These are phyloP conservation scores for Tiliacea aurago DNA, from an alignment of 2,888 invertebrate species.

Conservation along the genomic window DNA sequence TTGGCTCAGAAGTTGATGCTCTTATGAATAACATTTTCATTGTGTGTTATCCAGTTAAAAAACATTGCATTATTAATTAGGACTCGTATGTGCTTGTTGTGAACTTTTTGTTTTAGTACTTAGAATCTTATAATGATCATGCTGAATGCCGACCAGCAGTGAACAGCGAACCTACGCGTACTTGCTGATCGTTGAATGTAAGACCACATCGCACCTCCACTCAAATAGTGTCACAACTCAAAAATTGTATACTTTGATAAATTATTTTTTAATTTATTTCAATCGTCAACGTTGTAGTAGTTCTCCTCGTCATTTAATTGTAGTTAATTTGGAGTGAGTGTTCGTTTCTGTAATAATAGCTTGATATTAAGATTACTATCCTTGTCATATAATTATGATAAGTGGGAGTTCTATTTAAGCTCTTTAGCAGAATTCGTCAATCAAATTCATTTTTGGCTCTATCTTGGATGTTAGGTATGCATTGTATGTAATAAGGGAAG, in stretches of 20 bases:
- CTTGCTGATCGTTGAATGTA: too few relatives aligned
- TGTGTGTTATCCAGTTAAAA: slow-evolving; percentile 12
- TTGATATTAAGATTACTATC: not conserved
- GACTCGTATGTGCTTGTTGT: not conserved
- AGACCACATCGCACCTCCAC: too few relatives aligned
- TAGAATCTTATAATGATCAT: too few relatives aligned
- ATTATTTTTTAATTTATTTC: slow-evolving; percentile 19
- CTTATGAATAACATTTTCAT: slow-evolving; percentile 17
- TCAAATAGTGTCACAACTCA: too few relatives aligned
- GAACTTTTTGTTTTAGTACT: slow-evolving; percentile 9
- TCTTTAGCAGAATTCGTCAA: too few relatives aligned
- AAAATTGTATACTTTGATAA: too few relatives aligned
- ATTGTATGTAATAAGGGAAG: too few relatives aligned
- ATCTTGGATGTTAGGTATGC: not conserved
- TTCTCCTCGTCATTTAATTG: slow-evolving; percentile 9
- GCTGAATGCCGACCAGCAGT: too few relatives aligned
- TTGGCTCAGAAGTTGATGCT: slow-evolving; percentile 2
- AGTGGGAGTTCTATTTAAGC: too few relatives aligned
- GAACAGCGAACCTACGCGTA: too few relatives aligned
- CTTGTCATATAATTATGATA: too few relatives aligned
- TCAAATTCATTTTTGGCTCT: not conserved
- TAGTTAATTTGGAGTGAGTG: slow-evolving; percentile 3
- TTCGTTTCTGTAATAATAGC: not conserved
- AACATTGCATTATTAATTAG: slow-evolving; percentile 14
- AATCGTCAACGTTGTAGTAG: slow-evolving; percentile 6